Evolutionary conservation across 2,797 vertebrate species (phyloP), one percentile per base, ranked within the genome.

Genomic region (Mastacembelus armatus): DNA sequence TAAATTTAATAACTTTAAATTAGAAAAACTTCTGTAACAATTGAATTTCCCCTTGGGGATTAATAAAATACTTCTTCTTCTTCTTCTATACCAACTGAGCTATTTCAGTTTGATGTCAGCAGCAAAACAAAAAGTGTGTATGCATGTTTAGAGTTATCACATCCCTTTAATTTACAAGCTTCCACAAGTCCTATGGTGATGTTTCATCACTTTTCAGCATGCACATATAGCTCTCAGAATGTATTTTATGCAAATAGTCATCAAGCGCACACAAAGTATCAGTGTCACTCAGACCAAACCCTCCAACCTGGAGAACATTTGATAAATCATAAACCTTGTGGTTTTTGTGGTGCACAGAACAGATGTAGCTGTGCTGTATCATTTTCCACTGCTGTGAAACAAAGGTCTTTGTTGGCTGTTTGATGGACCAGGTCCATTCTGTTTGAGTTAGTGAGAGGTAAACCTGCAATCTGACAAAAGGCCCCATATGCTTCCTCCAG

Each of bases 321-420:
- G 40, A 61, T 65, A 38, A 68, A 66, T 65, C 16, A 47, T 36
- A 42, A 60, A 68, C 33, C 15, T 36, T 44, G 44, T 59, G 38
- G 36, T 15, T 65, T 66, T 71, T 38, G 7, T 30, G 21, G 44
- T 11, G 29, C 35, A 8, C 54, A 26, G 62, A 70, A 24, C 56
- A 77, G 61, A 77, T 81, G 70, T 69, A 58, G 43, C 54, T 7
- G 22, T n/a, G 24, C 29, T 62, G 33, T 58, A 62, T 75, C 29
- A 15, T 47, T 74, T 74, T 83, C 61, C 52, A 38, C 36, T 61
- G 57, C 54, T 30, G 35, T 10, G 8, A 56, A 76, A 82, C 73
- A 87, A 78, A 81, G 77, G 57, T 52, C 76, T 88, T 80, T 87
- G 77, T 85, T 75, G 52, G 29, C 60, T 65, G 56, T 51, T 79